Conservation (phyloP, 2,888 invertebrate genomes). For the Acrobasis consociella region DNA sequence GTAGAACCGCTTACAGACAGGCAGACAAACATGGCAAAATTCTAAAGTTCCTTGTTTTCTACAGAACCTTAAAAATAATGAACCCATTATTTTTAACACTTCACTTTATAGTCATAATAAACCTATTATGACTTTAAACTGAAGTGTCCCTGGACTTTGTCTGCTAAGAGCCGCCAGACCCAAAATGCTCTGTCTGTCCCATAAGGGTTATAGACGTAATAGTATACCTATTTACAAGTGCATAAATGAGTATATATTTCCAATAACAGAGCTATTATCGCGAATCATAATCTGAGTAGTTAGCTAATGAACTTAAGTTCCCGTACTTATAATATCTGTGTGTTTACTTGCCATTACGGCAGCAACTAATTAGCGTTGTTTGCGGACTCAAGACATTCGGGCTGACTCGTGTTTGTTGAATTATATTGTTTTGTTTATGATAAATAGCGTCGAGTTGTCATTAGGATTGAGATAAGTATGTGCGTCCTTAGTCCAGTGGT, state of each 20-base stretch:
- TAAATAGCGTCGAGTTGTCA: conserved; percentile 40
- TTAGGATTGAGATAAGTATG: conserved; percentile 9
- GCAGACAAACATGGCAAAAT: too few relatives aligned
- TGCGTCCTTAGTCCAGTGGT: too few relatives aligned
- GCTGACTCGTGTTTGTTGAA: conserved; percentile 48
- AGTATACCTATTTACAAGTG: neutral
- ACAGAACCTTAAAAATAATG: too few relatives aligned
- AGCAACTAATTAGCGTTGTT: conserved; percentile 49
- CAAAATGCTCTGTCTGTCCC: too few relatives aligned
- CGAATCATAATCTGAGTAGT: conserved; percentile 14
- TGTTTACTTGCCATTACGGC: conserved; percentile 47
- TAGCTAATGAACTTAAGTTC: conserved; percentile 40
- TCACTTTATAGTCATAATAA: too few relatives aligned
- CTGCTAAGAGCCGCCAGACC: too few relatives aligned
- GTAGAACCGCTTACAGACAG: too few relatives aligned
- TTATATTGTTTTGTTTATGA: conserved; percentile 62
- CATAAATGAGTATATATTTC: conserved; percentile 5
- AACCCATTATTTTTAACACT: too few relatives aligned
- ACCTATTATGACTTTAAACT: too few relatives aligned
- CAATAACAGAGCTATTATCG: conserved; percentile 26
- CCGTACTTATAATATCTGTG: conserved; percentile 32
- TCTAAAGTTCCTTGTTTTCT: too few relatives aligned
- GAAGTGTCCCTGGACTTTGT: too few relatives aligned
- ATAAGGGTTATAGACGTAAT: too few relatives aligned
- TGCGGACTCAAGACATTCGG: conserved; percentile 42